Evolutionary conservation across 2,888 invertebrate genomes (phyloP).

Genomic region (Anarsia innoxiella): DNA sequence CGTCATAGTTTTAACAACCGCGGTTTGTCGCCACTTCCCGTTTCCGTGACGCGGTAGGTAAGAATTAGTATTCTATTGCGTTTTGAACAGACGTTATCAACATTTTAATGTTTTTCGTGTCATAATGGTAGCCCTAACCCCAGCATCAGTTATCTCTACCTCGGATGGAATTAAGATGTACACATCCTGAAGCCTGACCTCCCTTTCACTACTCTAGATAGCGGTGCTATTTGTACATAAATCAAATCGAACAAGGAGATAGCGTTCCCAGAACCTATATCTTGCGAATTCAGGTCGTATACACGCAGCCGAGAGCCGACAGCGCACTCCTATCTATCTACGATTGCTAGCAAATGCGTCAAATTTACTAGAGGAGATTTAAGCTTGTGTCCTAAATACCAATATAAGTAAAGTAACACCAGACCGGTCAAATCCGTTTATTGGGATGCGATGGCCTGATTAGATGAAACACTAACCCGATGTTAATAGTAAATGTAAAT

Average conservation of each 20-base stretch:
- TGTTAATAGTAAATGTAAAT: slow-evolving; percentile 52
- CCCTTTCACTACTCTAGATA: slow-evolving; percentile 39
- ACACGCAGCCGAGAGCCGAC: slow-evolving; percentile 1
- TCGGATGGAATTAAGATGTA: slow-evolving; percentile 49
- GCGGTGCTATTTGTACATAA: slow-evolving; percentile 37
- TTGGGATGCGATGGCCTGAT: slow-evolving; percentile 45
- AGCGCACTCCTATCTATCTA: too few relatives aligned
- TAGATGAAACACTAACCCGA: slow-evolving; percentile 56
- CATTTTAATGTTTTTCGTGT: slow-evolving; percentile 5
- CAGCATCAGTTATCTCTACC: slow-evolving; percentile 28
- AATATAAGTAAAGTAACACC: slow-evolving; percentile 37
- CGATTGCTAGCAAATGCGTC: slow-evolving; percentile 13
- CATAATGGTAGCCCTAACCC: slow-evolving; percentile 10
- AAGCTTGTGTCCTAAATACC: slow-evolving; percentile 23
- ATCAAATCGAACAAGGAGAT: slow-evolving; percentile 37
- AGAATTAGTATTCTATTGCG: slow-evolving; percentile 11
- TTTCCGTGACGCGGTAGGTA: slow-evolving; percentile 15
- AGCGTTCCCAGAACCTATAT: slow-evolving; percentile 27
- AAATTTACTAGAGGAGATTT: slow-evolving; percentile 2
- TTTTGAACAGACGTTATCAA: slow-evolving; percentile 6
- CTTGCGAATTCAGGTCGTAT: slow-evolving; percentile 20
- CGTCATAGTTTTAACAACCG: slow-evolving; percentile 1
- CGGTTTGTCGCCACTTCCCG: slow-evolving; percentile 11
- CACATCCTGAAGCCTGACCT: slow-evolving; percentile 55
- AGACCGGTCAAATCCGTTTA: slow-evolving; percentile 31